Evolutionary conservation across 2,797 vertebrate genomes (phyloP), one percentile per base, ranked within the genome.

Genomic region (Trematomus bernacchii): DNA sequence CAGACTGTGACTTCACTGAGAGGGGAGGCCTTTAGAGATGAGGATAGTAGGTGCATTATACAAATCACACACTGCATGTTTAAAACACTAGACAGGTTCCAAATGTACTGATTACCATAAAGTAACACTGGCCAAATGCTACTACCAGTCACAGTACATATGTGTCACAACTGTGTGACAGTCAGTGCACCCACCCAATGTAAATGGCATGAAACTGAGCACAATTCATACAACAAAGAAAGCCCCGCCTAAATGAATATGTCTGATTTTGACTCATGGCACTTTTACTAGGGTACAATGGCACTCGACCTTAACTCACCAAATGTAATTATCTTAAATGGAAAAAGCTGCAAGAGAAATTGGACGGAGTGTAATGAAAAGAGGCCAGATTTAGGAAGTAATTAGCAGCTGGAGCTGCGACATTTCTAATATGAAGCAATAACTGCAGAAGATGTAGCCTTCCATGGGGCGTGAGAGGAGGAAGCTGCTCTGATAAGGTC

Each of bases 401-500:
- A 84, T 87, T 85, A 85, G 73, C 71, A 77, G 63, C 33, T 48
- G 10, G 21, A 66, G 48, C 57, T 51, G 69, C 23, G 6, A 50
- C 62, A 57, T 66, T 60, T 58, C 70, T 79, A 79, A 77, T 79
- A 76, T 54, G 68, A 18, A 66, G 76, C 64, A 60, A 70, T 82
- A 7, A 85, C 71, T 85, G 71, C 71, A 71, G 47, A 71, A 72
- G 74, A 80, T 77, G 65, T 46, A 71, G 60, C 48, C 21, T 27
- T 58, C 48, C 40, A 59, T 70, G 66, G 69, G 60, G n/a, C 77
- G 75, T 65, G 48, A 51, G 47, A 80, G 64, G 79, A 68, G 65
- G 73, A 77, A 69, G 71, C 72, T 77, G 72, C 71, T 87, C 82
- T 87, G 80, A 86, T 91, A 94, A 95, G 93, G 94, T 93, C 92